Percentiles rank a stretch among this genome's conserved stretches.
Evolutionary conservation across 1,140 invertebrate species (phyloP).

Genomic region (Gryllus bimaculatus): DNA sequence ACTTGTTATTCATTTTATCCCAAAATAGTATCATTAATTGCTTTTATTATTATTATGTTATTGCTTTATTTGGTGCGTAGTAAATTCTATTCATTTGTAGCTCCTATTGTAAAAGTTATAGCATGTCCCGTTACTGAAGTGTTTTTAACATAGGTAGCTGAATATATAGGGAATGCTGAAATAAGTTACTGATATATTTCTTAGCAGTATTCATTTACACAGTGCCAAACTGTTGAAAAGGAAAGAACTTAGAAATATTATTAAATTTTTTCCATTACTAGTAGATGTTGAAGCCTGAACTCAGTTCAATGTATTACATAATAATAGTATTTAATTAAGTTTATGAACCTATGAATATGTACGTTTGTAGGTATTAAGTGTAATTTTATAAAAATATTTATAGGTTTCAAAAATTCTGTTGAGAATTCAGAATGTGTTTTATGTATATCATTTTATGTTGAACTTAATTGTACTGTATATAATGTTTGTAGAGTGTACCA

Average conservation of each 20-base stretch:
- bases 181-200: no score
- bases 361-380: not conserved
- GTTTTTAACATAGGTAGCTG: not conserved
- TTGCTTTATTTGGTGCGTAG: not conserved
- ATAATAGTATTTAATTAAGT: not conserved
- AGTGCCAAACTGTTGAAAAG: not conserved
- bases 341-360: not conserved
- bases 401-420: not conserved
- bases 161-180: not conserved
- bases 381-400: not conserved
- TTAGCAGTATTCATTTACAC: not conserved
- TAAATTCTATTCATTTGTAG: not conserved
- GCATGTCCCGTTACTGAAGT: not conserved
- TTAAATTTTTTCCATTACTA: not conserved
- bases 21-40: not conserved
- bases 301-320: not conserved
- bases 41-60: not conserved
- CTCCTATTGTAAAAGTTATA: not conserved
- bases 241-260: not conserved
- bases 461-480: not conserved
- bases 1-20: not conserved
- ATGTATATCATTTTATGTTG: not conserved
- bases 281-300: not conserved
- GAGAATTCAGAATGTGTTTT: not conserved
- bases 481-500: not conserved